phyloP scores from a whole-genome alignment of 2,113 vertebrate species.

The Marcusenius ussheri region DNA sequence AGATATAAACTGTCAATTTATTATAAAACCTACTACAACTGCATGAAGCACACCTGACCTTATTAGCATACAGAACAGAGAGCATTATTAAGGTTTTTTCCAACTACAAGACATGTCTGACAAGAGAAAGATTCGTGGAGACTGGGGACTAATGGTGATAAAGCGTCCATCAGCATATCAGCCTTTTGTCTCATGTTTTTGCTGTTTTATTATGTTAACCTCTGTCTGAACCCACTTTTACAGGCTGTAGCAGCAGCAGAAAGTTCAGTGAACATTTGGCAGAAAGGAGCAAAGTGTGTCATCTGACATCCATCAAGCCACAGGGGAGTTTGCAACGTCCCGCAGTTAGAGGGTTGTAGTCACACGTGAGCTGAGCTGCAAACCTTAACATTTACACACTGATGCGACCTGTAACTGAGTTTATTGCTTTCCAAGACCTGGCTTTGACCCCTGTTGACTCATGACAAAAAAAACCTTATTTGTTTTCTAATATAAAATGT shows the following conservation, averaged over 20 bases:
- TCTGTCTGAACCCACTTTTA: conserved; percentile 92
- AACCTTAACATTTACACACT: conserved; percentile 53
- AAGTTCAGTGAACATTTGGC: conserved; percentile 87
- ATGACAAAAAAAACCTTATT: conserved; percentile 51
- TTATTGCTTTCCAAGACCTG: conserved; percentile 56
- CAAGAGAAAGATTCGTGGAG: neutral
- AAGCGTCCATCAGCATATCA: conserved; percentile 87
- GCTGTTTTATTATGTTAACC: conserved; percentile 95
- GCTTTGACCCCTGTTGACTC: conserved; percentile 57
- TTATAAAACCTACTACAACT: neutral
- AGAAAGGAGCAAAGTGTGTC: conserved; percentile 80
- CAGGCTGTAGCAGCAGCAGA: conserved; percentile 83
- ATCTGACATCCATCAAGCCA: conserved; percentile 88
- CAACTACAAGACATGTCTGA: neutral
- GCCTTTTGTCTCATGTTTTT: conserved; percentile 82
- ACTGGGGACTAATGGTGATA: conserved; percentile 87
- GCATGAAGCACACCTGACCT: neutral
- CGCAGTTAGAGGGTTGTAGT: conserved; percentile 25
- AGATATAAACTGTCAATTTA: neutral
- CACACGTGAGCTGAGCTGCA: conserved; percentile 42
- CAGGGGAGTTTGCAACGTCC: conserved; percentile 74
- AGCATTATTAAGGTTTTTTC: neutral
- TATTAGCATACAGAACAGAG: neutral
- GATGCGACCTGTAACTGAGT: conserved; percentile 63
- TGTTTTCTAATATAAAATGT: neutral